Evolutionary conservation across 2,888 invertebrate species (phyloP).

Genomic region (Eugnorisma glareosa): DNA sequence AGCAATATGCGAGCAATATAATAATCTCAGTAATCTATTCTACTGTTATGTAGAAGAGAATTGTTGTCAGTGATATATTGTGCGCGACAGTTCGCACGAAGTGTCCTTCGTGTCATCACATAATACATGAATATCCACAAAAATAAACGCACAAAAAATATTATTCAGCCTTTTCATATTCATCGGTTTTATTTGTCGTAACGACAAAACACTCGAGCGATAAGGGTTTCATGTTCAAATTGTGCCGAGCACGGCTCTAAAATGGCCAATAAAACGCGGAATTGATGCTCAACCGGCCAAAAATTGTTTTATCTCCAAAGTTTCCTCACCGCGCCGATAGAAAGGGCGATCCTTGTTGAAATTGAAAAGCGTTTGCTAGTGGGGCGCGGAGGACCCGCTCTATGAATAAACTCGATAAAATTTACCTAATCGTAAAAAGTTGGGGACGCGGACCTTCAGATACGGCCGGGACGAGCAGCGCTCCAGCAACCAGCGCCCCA

Average conservation of each 20-base stretch:
- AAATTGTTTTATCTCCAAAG: constrained; percentile 83
- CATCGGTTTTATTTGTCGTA: constrained; percentile 69
- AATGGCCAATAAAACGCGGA: constrained; percentile 74
- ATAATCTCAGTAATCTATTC: constrained; percentile 48
- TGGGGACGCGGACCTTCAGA: constrained; percentile 69
- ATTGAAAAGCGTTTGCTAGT: constrained; percentile 80
- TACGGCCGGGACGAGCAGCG: constrained; percentile 37
- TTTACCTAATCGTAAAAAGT: constrained; percentile 84
- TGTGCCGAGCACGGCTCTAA: constrained; percentile 66
- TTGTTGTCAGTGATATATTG: constrained; percentile 51
- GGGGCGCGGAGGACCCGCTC: constrained; percentile 71
- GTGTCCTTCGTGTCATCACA: constrained; percentile 56
- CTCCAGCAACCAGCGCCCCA: constrained; percentile 24
- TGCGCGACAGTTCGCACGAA: constrained; percentile 34
- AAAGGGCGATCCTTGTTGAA: constrained; percentile 82
- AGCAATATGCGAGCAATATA: constrained; percentile 45
- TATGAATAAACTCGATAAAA: constrained; percentile 86
- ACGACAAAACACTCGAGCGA: constrained; percentile 69
- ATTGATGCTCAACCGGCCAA: constrained; percentile 75
- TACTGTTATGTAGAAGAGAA: constrained; percentile 37
- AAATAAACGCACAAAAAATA: constrained; percentile 61
- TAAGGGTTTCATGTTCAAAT: constrained; percentile 69
- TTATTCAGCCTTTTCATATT: constrained; percentile 64
- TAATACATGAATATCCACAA: constrained; percentile 54
- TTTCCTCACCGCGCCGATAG: constrained; percentile 74